phyloP scores from a whole-genome alignment of 1,140 invertebrate genomes.

The Caenorhabditis brenneri region DNA sequence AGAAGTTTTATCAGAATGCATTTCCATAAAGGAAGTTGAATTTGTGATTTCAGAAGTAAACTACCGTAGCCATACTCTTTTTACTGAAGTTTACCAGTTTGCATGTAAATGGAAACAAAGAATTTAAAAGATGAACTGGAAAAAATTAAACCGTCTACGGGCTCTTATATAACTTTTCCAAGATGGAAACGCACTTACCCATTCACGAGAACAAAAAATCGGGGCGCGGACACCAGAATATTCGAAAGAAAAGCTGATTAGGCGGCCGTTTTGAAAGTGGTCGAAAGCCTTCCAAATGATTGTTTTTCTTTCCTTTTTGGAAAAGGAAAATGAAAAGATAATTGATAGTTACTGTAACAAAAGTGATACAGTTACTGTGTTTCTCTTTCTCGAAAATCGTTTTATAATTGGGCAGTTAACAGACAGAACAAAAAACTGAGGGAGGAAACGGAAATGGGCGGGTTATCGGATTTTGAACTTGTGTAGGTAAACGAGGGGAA shows the following conservation, averaged over 20 bases:
- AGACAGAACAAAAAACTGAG: background rate
- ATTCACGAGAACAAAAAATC: background rate
- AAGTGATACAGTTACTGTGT: background rate
- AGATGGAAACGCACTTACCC: conserved; percentile 1
- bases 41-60: no score
- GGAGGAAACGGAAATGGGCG: background rate
- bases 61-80: no score
- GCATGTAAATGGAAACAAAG: no score
- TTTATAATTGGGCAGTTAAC: conserved; percentile 34
- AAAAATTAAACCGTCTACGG: no score
- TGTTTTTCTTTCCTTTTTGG: background rate
- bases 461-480: background rate
- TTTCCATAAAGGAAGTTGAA: no score
- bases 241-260: conserved; percentile 30
- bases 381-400: background rate
- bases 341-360: background rate
- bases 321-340: background rate
- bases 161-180: background rate
- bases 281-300: background rate
- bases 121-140: background rate
- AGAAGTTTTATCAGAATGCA: no score
- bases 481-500: background rate
- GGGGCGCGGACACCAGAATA: conserved; percentile 11
- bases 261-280: background rate
- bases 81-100: no score